Evolutionary conservation across 2,113 vertebrate species (phyloP).

Genomic region (Lamprologus sp.): DNA sequence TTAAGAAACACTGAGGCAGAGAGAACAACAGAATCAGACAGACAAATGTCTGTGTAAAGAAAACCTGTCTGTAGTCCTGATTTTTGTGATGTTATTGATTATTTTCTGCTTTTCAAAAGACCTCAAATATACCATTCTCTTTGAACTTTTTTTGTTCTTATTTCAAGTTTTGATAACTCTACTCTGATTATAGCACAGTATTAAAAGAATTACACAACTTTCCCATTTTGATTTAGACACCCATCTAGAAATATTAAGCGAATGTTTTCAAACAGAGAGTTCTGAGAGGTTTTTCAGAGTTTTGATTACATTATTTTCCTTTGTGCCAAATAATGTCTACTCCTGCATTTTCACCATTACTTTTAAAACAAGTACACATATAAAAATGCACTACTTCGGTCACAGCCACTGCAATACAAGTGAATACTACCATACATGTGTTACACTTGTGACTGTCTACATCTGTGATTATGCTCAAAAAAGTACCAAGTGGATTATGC

Average conservation of each 20-base stretch:
- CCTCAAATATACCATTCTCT: background rate
- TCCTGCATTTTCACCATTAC: background rate
- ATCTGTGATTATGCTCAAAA: background rate
- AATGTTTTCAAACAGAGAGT: background rate
- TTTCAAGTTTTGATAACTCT: background rate
- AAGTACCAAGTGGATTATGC: background rate
- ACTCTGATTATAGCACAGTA: background rate
- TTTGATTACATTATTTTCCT: background rate
- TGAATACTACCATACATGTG: background rate
- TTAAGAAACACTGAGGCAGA: background rate
- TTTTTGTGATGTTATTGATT: conserved; percentile 19
- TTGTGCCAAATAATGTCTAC: background rate
- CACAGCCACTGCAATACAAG: background rate
- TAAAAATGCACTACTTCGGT: background rate
- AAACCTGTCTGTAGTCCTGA: background rate
- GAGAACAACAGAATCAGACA: background rate
- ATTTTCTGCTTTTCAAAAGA: background rate
- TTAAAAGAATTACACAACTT: background rate
- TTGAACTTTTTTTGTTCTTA: background rate
- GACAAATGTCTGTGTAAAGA: background rate
- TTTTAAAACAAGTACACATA: background rate
- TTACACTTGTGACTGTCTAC: background rate
- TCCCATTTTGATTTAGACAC: background rate
- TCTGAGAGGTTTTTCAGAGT: background rate
- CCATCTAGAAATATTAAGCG: background rate